Percentiles rank a stretch among this genome's conserved stretches.
phyloP scores from a whole-genome alignment of 2,113 vertebrate genomes.

The Zosterops japonicus region DNA sequence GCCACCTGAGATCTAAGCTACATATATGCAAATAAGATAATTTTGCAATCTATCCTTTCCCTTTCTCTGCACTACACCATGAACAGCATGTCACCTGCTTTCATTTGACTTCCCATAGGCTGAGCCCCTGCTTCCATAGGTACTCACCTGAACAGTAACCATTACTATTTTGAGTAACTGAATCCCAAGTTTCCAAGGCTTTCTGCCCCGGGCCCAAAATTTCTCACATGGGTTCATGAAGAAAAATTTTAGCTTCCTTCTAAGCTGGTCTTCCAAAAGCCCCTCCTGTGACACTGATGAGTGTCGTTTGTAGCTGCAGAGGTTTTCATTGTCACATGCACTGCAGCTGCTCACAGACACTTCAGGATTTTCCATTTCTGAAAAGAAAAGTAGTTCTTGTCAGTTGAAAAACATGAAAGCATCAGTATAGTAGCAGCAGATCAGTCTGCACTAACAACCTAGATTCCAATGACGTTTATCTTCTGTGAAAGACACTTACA shows the following conservation, averaged over 20 bases:
- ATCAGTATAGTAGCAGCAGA: not conserved
- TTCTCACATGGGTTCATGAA: conserved; percentile 98
- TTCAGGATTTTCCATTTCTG: conserved; percentile 76
- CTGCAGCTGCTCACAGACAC: conserved; percentile 39
- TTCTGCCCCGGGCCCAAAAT: conserved; percentile 89
- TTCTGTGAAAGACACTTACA: not conserved
- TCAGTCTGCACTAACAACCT: not conserved
- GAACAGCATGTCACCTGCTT: not conserved
- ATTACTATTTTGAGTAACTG: conserved; percentile 91
- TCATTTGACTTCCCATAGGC: not conserved
- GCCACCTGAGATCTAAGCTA: not conserved
- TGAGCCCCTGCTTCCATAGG: not conserved
- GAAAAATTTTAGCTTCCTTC: conserved; percentile 90
- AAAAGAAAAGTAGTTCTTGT: not conserved
- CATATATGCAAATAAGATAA: not conserved
- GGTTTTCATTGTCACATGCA: conserved; percentile 36
- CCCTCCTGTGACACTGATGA: conserved; percentile 54
- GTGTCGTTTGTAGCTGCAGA: conserved; percentile 29
- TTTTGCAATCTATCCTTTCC: not conserved
- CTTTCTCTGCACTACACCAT: not conserved
- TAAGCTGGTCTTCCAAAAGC: conserved; percentile 83
- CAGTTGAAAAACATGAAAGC: not conserved
- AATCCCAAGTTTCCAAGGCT: conserved; percentile 91
- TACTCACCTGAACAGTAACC: conserved; percentile 88
- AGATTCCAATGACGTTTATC: not conserved